Evolutionary conservation across 2,888 invertebrate species (phyloP), one percentile per base, ranked within the genome.

Genomic region (Lordiphosa fenestrarum): DNA sequence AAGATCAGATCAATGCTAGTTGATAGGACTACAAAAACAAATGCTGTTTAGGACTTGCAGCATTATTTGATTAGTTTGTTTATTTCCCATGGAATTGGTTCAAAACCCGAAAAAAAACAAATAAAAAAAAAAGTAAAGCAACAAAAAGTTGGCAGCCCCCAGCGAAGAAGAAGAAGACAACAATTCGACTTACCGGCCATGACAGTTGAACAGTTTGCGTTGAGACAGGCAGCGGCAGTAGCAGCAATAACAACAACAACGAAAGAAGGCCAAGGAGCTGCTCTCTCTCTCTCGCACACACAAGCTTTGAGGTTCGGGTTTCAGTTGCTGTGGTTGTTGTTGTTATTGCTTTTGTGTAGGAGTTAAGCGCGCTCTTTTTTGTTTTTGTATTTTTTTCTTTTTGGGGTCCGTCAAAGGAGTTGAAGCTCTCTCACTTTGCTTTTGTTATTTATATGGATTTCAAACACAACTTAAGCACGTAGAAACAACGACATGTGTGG

Each of bases 121-220:
- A 7, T 30, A 23, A 19, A 54, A 12, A 50, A 4, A 15, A 7
- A 25, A 25, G 25, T 7, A 25, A 46, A 47, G 13, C 50, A 23
- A 21, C 21, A 6, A 39, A 51, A 59, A 30, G 50, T 59, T 50
- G 51, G 51, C 61, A 59, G 50, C 60, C 49, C 47, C 33, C 48
- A 39, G 25, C 25, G 25, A 35, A 58, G 42, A 44, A 5, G 25
- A 59, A 50, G 37, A 13, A 33, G 50, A 55, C 49, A 57, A 46
- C 49, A 57, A 54, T 69, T 52, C 61, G 44, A 76, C 94, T 94
- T 93, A 94, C 94, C 94, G 94, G 94, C 94, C 94, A 94, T 94
- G 93, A 93, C 94, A 93, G 92, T 92, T 86, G 88, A 88, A 88
- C 88, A 87, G 88, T 87, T 87, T 86, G 87, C 86, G 78, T 74